Evolutionary conservation across 37 sponge, comb jelly and placozoan genomes (phyloP).

Genomic region (Chondrosia reniformis): DNA sequence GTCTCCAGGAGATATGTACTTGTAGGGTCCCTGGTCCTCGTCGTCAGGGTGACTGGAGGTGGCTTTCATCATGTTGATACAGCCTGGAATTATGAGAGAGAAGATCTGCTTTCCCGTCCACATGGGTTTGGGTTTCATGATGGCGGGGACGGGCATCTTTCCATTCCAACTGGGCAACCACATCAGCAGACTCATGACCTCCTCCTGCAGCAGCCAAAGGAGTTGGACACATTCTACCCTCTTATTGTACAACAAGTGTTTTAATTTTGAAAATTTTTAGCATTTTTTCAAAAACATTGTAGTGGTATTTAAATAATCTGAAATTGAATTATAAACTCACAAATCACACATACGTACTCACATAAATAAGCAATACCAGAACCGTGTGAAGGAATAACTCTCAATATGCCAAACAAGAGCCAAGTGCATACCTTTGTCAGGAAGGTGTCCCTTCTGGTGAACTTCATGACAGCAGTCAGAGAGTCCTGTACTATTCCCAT

Average conservation of each 20-base stretch:
- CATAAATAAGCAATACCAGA: neutral
- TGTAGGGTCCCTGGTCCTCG: constrained; percentile 91
- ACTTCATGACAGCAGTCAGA: constrained; percentile 85
- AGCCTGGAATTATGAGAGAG: constrained; percentile 90
- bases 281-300: neutral
- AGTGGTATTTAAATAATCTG: neutral
- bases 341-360: no score
- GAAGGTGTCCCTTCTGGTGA: constrained; percentile 97
- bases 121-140: constrained; percentile 95
- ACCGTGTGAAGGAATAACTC: neutral
- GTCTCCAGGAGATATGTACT: constrained; percentile 94
- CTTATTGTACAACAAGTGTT: no score
- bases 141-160: constrained; percentile 95
- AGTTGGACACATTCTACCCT: no score
- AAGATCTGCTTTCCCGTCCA: constrained; percentile 99
- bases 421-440: constrained; percentile 74
- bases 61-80: constrained; percentile 81
- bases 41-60: constrained; percentile 89
- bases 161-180: constrained; percentile 98
- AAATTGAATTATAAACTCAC: neutral
- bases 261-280: no score
- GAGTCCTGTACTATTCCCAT: constrained; percentile 99
- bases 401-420: neutral
- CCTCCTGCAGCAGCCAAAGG: no score
- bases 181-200: constrained; percentile 98